These are phyloP conservation scores for Eutolmus rufibarbis DNA, from an alignment of 2,888 invertebrate genomes.

Conservation along the genomic window DNA sequence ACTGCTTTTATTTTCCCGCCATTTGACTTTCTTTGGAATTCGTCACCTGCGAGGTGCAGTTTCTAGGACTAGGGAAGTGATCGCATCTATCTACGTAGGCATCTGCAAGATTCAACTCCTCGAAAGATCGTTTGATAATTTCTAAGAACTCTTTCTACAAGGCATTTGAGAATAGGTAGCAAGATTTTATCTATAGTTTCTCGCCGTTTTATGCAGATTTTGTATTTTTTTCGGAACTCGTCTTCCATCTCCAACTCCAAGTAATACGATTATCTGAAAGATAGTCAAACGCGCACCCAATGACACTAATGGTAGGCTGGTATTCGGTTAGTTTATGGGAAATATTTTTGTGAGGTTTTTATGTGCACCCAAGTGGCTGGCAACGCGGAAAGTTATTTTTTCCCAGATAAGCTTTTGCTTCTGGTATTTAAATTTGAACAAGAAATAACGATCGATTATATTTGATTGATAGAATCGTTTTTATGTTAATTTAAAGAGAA, in stretches of 20 bases:
- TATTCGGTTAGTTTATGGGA: background rate
- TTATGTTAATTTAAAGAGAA: background rate
- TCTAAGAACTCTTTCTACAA: background rate
- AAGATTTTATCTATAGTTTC: background rate
- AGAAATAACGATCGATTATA: background rate
- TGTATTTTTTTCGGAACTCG: background rate
- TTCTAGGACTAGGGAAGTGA: background rate
- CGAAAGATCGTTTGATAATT: background rate
- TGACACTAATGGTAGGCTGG: background rate
- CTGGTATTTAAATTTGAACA: background rate
- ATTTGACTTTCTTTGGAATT: background rate
- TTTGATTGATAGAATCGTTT: background rate
- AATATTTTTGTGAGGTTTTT: background rate
- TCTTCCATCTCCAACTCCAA: background rate
- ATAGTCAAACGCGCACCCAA: background rate
- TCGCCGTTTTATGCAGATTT: background rate
- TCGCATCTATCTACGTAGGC: background rate
- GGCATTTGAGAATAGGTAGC: background rate
- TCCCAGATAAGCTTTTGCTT: background rate
- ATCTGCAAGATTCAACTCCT: background rate
- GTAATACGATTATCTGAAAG: background rate
- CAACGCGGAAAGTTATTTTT: background rate
- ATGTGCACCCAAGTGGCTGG: background rate
- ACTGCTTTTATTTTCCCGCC: background rate
- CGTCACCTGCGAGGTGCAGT: background rate